These are phyloP conservation scores for Etheostoma spectabile DNA, from an alignment of 2,113 vertebrate species.

Conservation along the genomic window DNA sequence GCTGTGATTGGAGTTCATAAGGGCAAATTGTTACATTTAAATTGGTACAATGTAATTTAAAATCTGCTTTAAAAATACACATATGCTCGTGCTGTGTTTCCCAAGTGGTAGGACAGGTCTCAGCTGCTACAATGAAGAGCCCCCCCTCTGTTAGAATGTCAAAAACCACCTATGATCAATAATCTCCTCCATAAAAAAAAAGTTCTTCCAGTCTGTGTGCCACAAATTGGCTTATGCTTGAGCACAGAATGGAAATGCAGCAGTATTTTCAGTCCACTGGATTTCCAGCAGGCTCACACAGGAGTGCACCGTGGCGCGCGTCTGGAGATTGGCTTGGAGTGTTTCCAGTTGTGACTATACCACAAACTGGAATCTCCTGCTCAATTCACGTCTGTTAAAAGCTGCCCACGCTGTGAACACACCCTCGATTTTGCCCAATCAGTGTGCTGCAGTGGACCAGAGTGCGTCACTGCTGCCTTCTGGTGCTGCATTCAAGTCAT, in stretches of 20 bases:
- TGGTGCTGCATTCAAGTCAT: conserved; percentile 63
- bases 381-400: conserved; percentile 82
- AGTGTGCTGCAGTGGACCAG: conserved; percentile 64
- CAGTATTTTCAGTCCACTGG: conserved; percentile 56
- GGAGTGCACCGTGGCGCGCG: conserved; percentile 55
- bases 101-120: too few relatives aligned
- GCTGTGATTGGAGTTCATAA: too few relatives aligned
- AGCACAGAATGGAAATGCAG: conserved; percentile 59
- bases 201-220: conserved; percentile 50
- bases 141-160: too few relatives aligned
- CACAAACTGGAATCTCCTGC: conserved; percentile 77
- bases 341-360: conserved; percentile 65
- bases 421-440: conserved; percentile 85
- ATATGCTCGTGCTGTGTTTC: too few relatives aligned
- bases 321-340: conserved; percentile 60
- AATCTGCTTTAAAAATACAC: too few relatives aligned
- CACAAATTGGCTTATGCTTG: conserved; percentile 48
- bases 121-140: too few relatives aligned
- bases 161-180: too few relatives aligned
- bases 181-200: conserved; percentile 23
- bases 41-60: too few relatives aligned
- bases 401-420: conserved; percentile 79
- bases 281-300: conserved; percentile 52
- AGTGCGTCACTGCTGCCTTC: conserved; percentile 72
- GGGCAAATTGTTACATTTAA: too few relatives aligned